phyloP scores from a whole-genome alignment of 2,797 vertebrate species.

The Sebastes hopkinsi region DNA sequence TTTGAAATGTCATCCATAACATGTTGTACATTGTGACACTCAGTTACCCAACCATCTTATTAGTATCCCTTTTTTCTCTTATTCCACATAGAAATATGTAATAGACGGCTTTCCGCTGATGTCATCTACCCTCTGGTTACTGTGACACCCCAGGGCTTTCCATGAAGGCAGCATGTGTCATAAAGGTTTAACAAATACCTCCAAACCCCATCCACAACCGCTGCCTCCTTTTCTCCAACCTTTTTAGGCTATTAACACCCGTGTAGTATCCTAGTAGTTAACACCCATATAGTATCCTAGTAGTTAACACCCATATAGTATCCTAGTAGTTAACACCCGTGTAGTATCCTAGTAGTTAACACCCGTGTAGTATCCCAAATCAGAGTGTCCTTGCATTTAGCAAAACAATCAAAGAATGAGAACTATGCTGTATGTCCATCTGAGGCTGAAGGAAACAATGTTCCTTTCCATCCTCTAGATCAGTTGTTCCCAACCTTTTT shows the following conservation, averaged over 20 bases:
- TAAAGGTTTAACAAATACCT: background rate
- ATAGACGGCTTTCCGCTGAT: background rate
- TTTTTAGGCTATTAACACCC: too few relatives aligned
- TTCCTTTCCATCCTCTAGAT: background rate
- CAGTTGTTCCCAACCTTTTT: too few relatives aligned
- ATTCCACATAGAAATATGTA: background rate
- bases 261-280: too few relatives aligned
- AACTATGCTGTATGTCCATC: background rate
- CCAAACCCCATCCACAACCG: background rate
- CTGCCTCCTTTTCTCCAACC: background rate
- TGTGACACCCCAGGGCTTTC: background rate
- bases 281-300: too few relatives aligned
- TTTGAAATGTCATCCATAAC: background rate
- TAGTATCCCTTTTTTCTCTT: too few relatives aligned
- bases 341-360: background rate
- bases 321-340: background rate
- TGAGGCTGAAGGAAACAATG: background rate
- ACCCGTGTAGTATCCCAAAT: background rate
- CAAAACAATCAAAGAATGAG: background rate
- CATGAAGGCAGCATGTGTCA: background rate
- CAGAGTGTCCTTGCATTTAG: background rate
- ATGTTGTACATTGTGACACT: background rate
- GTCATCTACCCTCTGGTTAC: background rate
- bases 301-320: too few relatives aligned
- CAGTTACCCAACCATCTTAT: background rate